Base-by-base conservation (phyloP, 1,140 invertebrate species). In the Glomeris maerens region DNA sequence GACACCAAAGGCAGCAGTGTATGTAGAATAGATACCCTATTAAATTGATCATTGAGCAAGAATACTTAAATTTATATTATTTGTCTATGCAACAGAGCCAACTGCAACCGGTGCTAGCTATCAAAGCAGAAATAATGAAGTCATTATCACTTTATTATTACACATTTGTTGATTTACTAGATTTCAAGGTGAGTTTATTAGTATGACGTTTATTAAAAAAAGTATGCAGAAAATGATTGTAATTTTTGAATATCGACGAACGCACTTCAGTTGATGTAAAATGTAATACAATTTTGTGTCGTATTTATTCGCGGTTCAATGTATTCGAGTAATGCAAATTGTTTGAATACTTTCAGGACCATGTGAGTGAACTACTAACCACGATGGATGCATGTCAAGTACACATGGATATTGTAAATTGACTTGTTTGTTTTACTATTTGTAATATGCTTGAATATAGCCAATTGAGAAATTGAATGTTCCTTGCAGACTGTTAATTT, bases 81-180 rank as follows among this genome's bases (percentile, higher is more conserved):
- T 2, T 46, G 42, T 47, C 60, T 58, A 40, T 27, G 45, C 56
- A 60, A 48, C 52, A 69, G 68, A 62, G 56, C 50, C 64, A 76
- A 63, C 72, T 94, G 2, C 80, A 84, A 65, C 80, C 84, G 4
- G 85, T 94, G 27, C 77, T 79, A 17, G 78, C 77, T 56, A 81
- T 94, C 23, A 78, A 83, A 58, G 83, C 81, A 67, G 95, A 98
- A 63, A 93, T 99, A 17, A 89, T 94, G 48, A 98, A 98, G 64
- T 91, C 90, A 1, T 68, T 98, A 0, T 94, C 91, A 0, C 69
- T 98, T 0, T 99, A 98, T 67, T 99, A 99, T 64, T 95, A 96
- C 61, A 98, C 96, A 1, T 98, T 99, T 75, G 95, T 97, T n/a
- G 95, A 99, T 74, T 73, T 99, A 31, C 68, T 99, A 13, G 94